These are phyloP conservation scores for Criorhina ranunculi DNA, from an alignment of 2,888 invertebrate species.

Conservation along the genomic window DNA sequence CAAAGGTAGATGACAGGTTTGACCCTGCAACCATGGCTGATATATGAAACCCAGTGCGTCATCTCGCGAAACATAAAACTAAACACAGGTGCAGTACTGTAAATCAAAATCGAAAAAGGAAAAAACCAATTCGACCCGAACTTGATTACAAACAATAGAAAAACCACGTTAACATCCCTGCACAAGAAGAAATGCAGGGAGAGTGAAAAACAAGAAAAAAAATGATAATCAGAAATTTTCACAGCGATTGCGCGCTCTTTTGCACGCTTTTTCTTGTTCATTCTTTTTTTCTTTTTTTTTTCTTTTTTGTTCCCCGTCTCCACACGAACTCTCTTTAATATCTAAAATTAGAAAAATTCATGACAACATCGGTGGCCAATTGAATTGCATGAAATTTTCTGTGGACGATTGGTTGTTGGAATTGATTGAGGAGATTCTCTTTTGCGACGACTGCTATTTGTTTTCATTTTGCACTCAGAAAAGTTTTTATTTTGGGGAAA, in stretches of 20 bases:
- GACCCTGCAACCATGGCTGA: slow-evolving; percentile 1
- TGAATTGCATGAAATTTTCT: slow-evolving; percentile 63
- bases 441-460: slow-evolving; percentile 53
- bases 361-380: slow-evolving; percentile 80
- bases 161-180: slow-evolving; percentile 48
- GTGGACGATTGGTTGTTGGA: slow-evolving; percentile 32
- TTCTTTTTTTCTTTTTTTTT: not conserved
- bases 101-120: not conserved
- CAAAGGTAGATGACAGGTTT: slow-evolving; percentile 5
- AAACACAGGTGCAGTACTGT: slow-evolving; percentile 26
- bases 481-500: slow-evolving; percentile 8
- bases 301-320: slow-evolving; percentile 13
- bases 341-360: slow-evolving; percentile 75
- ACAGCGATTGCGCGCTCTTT: slow-evolving; percentile 72
- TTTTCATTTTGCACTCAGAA: slow-evolving; percentile 66
- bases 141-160: slow-evolving; percentile 3
- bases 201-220: slow-evolving; percentile 34
- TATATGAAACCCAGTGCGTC: slow-evolving; percentile 11
- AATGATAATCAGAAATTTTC: slow-evolving; percentile 25
- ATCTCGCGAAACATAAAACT: not conserved
- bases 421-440: slow-evolving; percentile 43
- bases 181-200: slow-evolving; percentile 11
- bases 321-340: slow-evolving; percentile 50
- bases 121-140: not conserved
- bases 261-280: slow-evolving; percentile 27